Percentiles rank a stretch among this genome's conserved stretches.
phyloP scores from a whole-genome alignment of 30 jellyfish, hydroid and myxozoan genomes.

The Morbakka virulenta region DNA sequence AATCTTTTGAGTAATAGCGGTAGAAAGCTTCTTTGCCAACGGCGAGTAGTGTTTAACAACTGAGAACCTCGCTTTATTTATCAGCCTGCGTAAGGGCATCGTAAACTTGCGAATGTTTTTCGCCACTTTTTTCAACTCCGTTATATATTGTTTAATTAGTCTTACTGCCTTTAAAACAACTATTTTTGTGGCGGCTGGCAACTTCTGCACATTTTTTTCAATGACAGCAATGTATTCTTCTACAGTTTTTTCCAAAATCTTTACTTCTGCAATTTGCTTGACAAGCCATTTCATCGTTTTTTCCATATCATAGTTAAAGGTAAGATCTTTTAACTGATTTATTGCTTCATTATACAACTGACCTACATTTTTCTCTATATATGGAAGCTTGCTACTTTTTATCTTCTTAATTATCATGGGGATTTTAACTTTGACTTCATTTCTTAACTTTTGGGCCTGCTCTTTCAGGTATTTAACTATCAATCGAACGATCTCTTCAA shows the following conservation, averaged over 20 bases:
- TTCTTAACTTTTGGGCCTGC: constrained; percentile 30
- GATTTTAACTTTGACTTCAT: constrained; percentile 17
- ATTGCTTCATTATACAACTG: constrained; percentile 42
- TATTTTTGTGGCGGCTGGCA: neutral
- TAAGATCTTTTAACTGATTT: constrained; percentile 41
- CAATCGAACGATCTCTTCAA: constrained; percentile 68
- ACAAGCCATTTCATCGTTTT: constrained; percentile 37
- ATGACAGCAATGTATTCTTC: constrained; percentile 25
- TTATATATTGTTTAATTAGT: neutral
- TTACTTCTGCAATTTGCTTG: constrained; percentile 32
- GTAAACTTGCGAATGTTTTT: constrained; percentile 6
- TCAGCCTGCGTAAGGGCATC: constrained; percentile 31
- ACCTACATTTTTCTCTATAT: constrained; percentile 79
- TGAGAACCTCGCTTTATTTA: constrained; percentile 36
- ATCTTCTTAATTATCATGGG: constrained; percentile 20
- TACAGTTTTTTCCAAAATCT: constrained; percentile 60
- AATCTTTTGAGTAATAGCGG: constrained; percentile 19
- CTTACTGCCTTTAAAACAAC: neutral
- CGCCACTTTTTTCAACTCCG: constrained; percentile 39
- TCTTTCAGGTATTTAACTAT: constrained; percentile 18
- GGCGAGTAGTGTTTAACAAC: constrained; percentile 91
- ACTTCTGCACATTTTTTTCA: neutral
- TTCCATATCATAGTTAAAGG: constrained; percentile 60
- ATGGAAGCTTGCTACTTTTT: constrained; percentile 68
- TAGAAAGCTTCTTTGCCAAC: constrained; percentile 20